phyloP scores from a whole-genome alignment of 1,140 invertebrate species.

The honey bee (Apis mellifera) region DNA sequence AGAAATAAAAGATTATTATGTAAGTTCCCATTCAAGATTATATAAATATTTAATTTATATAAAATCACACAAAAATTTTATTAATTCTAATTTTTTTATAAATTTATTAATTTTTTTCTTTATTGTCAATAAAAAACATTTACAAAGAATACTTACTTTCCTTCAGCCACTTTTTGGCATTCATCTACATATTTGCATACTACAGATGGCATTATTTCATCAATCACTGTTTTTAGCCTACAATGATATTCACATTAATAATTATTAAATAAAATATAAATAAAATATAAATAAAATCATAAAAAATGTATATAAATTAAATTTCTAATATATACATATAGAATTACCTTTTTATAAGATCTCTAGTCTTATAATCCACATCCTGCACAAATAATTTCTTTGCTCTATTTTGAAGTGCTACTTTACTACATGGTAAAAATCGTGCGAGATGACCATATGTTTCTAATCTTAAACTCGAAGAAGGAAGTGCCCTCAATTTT shows the following conservation, averaged over 20 bases:
- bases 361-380: slow-evolving; percentile 83
- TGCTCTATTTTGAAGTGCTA: slow-evolving; percentile 85
- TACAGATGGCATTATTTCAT: slow-evolving; percentile 83
- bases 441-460: slow-evolving; percentile 85
- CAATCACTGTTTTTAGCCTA: slow-evolving; percentile 83
- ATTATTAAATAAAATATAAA: slow-evolving; percentile 45
- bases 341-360: slow-evolving; percentile 78
- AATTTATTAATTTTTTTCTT: neutral
- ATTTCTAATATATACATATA: neutral
- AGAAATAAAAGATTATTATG: slow-evolving; percentile 71
- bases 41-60: slow-evolving; percentile 30
- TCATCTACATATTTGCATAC: slow-evolving; percentile 83
- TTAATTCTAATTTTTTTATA: neutral
- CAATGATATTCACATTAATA: neutral
- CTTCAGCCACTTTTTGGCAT: slow-evolving; percentile 81
- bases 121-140: slow-evolving; percentile 1
- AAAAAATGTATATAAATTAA: slow-evolving; percentile 17
- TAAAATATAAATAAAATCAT: neutral
- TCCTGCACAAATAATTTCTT: slow-evolving; percentile 85
- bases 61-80: slow-evolving; percentile 25
- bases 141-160: slow-evolving; percentile 80
- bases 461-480: slow-evolving; percentile 79
- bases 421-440: slow-evolving; percentile 86
- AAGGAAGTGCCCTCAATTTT: slow-evolving; percentile 79
- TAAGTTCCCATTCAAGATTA: slow-evolving; percentile 63